Conservation (phyloP, 23 tunicate genomes). For the Botrylloides violaceus region DNA sequence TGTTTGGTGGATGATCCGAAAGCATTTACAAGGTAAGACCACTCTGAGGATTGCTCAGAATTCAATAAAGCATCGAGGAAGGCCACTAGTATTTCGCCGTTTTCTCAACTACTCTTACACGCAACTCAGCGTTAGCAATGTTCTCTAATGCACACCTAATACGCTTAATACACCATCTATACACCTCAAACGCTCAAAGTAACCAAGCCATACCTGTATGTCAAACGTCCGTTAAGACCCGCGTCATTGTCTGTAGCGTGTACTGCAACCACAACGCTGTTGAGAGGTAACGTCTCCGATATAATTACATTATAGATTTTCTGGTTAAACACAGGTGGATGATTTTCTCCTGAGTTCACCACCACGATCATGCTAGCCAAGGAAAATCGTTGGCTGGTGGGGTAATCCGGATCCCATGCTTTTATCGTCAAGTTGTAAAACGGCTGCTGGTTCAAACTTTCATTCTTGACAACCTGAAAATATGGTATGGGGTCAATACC, state of each 20-base stretch:
- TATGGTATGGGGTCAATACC: no score
- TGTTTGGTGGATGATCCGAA: no score
- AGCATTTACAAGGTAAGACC: no score
- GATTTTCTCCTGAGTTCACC: constrained; percentile 66
- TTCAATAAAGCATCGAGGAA: no score
- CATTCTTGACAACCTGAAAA: constrained; percentile 34
- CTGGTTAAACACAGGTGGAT: constrained; percentile 40
- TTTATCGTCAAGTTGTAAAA: constrained; percentile 48
- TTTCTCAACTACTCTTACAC: no score
- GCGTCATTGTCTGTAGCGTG: constrained; percentile 45
- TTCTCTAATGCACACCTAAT: no score
- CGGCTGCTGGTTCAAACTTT: constrained; percentile 6
- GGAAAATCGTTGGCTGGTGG: constrained; percentile 21
- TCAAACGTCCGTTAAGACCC: constrained; percentile 45
- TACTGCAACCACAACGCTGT: constrained; percentile 43
- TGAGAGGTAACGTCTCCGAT: constrained; percentile 47
- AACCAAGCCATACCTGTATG: constrained; percentile 73
- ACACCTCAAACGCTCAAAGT: no score
- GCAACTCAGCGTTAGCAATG: no score
- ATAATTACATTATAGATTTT: constrained; percentile 19
- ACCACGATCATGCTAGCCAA: constrained; percentile 33
- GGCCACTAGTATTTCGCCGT: no score
- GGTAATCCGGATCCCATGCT: constrained; percentile 30
- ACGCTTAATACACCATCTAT: no score
- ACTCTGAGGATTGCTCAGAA: no score